Conservation (phyloP, 2,797 vertebrate genomes). For the Pseudocheirus occidentalis region DNA sequence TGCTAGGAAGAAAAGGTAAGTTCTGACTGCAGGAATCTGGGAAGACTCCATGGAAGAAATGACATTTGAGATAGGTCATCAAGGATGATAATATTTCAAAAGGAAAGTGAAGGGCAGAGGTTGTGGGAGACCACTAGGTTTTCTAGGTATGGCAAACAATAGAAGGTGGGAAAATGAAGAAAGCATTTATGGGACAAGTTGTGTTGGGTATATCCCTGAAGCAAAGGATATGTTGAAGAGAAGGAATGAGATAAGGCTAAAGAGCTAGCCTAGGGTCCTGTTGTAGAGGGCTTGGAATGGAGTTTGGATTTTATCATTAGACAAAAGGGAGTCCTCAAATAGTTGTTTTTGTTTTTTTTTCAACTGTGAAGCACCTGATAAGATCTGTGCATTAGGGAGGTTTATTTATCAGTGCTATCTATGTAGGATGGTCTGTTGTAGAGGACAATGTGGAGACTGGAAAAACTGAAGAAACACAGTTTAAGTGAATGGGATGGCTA, state of each 20-base stretch:
- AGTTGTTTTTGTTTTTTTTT: not conserved
- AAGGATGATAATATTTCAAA: not conserved
- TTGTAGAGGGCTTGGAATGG: not conserved
- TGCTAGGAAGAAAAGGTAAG: not conserved
- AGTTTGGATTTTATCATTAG: not conserved
- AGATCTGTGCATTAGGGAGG: not conserved
- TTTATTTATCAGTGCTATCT: not conserved
- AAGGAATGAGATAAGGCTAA: not conserved
- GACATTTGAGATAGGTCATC: not conserved
- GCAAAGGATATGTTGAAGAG: not conserved
- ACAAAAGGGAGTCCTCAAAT: not conserved
- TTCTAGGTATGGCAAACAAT: not conserved
- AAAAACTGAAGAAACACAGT: not conserved
- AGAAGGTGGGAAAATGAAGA: not conserved
- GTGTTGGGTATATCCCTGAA: not conserved
- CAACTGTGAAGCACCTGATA: not conserved
- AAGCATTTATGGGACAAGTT: not conserved
- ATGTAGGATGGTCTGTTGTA: not conserved
- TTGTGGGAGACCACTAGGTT: not conserved
- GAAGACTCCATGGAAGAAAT: not conserved
- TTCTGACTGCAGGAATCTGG: not conserved
- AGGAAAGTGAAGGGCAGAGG: not conserved
- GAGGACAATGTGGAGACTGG: not conserved
- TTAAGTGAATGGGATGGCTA: not conserved
- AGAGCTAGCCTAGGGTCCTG: not conserved